Base-by-base conservation (phyloP, 1,140 invertebrate genomes). In the Formica exsecta region DNA sequence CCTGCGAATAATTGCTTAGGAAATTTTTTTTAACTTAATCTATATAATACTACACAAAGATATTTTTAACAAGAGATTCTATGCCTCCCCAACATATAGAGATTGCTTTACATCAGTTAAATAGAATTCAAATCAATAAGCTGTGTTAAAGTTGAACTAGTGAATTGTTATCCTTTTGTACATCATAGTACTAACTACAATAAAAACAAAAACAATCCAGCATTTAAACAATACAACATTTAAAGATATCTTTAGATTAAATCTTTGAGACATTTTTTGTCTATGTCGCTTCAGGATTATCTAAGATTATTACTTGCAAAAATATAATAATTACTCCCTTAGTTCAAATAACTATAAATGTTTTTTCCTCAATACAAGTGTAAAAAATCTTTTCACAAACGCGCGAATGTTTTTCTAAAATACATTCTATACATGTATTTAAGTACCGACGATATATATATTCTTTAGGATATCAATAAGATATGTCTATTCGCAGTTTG, bases 401-500 rank as follows among this genome's bases (percentile, higher is more conserved):
- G 9, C 13, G 9, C 16, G 9, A 22, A 74, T 38, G 19, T 25
- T 44, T 8, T 41, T 74, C 38, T 62, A 8, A 16, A 61, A 61
- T 32, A 44, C 22, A 71, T 13, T 22, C 29, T 59, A 38, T n/a
- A 32, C 32, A 3, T 13, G 54, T 48, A 59, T 73, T 73, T 83
- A 83, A 83, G 29, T 74, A 74, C 38, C 32, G n/a, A n/a, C 0
- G 48, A 32, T 32, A 32, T 32, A 32, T 32, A 36, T 83, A 73
- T 19, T 19, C 19, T 51, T 48, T 61, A 73, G 73, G 32, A 59
- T 66, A 79, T 65, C 48, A 73, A 59, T 48, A 64, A 85, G 85
- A 86, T 86, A 86, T 86, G 85, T 86, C 54, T 80, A 70, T 81
- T 70, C 76, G 51, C n/a, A 70, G 38, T 71, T 81, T n/a, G 13